Base-by-base conservation (phyloP, 2,888 invertebrate genomes). In the Campaea margaritaria region DNA sequence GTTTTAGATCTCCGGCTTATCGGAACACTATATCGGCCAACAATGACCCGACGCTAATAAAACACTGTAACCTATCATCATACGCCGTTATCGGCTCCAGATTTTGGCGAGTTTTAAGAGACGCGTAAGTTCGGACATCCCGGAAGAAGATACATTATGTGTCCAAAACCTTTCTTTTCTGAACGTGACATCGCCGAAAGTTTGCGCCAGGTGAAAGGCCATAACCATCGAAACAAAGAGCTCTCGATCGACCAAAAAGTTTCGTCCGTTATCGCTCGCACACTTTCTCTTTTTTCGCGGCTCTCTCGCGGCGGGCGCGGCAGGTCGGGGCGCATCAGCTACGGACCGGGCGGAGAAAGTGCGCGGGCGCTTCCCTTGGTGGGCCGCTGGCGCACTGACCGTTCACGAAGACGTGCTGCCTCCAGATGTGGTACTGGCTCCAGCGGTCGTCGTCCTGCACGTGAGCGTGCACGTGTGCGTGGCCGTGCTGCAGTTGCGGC, bases 341-440 rank as follows among this genome's bases (percentile, higher is more conserved):
- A 31, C 31, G 31, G 31, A 31, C 5, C 31, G 31, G 31, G 44
- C 63, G 76, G 83, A 83, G 86, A 86, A 86, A 86, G 85, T 83
- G 51, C 54, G 48, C 75, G 75, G 70, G 73, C 78, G 75, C 72
- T 71, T 76, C 74, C 74, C 68, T 72, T 63, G 59, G 63, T 65
- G 62, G 65, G 63, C 65, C 66, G 59, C 49, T 58, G 58, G 64
- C 67, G 71, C 74, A 89, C 94, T 93, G 95, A 96, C 95, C 95
- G 89, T 96, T 96, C 89, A 96, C 95, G 85, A 96, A 95, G 83
- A 96, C 95, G 85, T 96, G 96, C 86, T 96, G 96, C 76, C 96
- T 93, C 96, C 96, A 96, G 70, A 96, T 94, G 86, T 96, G 96
- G 85, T 96, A 96, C 91, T 96, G 96, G 73, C 94, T 94, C 96